Percentiles rank a stretch among this genome's conserved stretches.
phyloP scores from a whole-genome alignment of 2,888 invertebrate genomes.

The Melipona bicolor region DNA sequence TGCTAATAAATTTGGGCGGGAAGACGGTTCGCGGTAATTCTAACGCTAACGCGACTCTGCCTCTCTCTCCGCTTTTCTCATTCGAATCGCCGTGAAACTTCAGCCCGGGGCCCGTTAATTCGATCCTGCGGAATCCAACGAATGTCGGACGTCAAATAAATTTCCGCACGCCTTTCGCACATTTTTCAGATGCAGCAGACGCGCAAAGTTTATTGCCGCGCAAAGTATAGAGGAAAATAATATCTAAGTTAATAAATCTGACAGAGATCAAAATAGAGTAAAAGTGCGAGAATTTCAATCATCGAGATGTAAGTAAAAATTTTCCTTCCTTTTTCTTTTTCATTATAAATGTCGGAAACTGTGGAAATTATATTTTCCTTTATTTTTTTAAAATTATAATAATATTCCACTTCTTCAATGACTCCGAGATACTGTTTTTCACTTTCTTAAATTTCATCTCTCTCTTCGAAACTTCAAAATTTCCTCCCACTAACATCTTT shows the following conservation, averaged over 20 bases:
- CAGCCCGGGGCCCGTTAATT: conserved; percentile 33
- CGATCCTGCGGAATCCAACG: conserved; percentile 39
- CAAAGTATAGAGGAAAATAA: background rate
- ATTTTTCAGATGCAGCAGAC: background rate
- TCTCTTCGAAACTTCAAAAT: too few species aligned
- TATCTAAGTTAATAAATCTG: background rate
- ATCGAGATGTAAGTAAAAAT: too few species aligned
- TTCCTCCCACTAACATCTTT: too few species aligned
- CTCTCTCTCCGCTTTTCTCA: conserved; percentile 5
- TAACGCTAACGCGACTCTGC: conserved; percentile 20
- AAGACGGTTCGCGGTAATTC: conserved; percentile 27
- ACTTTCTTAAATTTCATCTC: too few species aligned
- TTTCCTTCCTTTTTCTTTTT: too few species aligned
- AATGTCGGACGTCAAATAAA: conserved; percentile 49
- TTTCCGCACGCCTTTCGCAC: conserved; percentile 42
- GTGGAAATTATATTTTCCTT: too few species aligned
- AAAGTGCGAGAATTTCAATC: too few species aligned
- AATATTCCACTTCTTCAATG: too few species aligned
- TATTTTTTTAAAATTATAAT: too few species aligned
- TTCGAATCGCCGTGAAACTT: conserved; percentile 40
- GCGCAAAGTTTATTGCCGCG: background rate
- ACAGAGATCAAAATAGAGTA: too few species aligned
- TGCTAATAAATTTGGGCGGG: conserved; percentile 33
- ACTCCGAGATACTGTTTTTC: too few species aligned
- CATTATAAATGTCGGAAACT: too few species aligned